phyloP scores from a whole-genome alignment of 2,113 vertebrate genomes.

The Australoheros scitulus region DNA sequence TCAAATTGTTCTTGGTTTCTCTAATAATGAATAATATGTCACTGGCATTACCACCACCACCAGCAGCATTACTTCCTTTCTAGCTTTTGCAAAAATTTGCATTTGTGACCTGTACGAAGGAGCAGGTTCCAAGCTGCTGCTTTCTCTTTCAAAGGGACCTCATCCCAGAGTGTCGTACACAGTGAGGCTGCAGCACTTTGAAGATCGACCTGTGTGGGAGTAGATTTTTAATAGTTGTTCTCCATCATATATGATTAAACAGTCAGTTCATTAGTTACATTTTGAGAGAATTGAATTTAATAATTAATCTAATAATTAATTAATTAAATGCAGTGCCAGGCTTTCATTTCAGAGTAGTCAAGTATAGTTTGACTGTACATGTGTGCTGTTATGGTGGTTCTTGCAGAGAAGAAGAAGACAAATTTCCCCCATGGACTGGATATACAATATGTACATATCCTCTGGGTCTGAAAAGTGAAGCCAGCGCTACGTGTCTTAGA shows the following conservation, averaged over 20 bases:
- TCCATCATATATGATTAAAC: background rate
- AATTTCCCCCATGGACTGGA: background rate
- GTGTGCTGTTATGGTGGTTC: background rate
- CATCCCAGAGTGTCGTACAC: too few species aligned
- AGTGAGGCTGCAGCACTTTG: too few species aligned
- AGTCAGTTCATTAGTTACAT: too few species aligned
- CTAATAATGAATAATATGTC: background rate
- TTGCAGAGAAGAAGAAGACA: background rate
- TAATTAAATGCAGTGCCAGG: background rate
- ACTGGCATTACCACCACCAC: too few species aligned
- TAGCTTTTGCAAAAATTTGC: background rate
- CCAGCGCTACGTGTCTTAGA: background rate
- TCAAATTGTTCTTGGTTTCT: background rate
- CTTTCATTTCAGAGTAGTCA: background rate
- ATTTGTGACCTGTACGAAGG: background rate
- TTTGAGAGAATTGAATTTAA: too few species aligned
- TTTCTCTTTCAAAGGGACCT: background rate
- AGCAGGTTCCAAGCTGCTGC: too few species aligned
- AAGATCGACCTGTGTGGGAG: rapidly evolving
- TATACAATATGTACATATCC: background rate
- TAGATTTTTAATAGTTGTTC: background rate
- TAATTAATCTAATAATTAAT: background rate
- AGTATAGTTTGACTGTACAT: background rate
- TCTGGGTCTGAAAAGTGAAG: background rate
- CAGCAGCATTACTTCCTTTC: too few species aligned